A percentile compares a stretch with the other conserved stretches of the same genome.
These are phyloP conservation scores for Drosophila nikananu DNA, from an alignment of 1,140 invertebrate species.

Conservation along the genomic window DNA sequence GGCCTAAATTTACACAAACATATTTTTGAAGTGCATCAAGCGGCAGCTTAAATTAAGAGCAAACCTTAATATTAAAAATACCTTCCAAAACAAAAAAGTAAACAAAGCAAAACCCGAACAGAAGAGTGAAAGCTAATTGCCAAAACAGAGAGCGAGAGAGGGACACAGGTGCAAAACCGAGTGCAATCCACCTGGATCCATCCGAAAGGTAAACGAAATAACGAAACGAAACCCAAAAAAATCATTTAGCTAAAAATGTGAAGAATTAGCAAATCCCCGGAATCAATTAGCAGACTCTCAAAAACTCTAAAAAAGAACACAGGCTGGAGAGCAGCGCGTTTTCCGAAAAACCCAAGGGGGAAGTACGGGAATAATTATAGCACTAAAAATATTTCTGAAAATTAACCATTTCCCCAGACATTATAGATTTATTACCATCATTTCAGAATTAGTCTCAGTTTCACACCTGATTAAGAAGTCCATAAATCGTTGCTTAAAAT, in stretches of 20 bases:
- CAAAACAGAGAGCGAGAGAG: slow-evolving; percentile 20
- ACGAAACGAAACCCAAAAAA: slow-evolving; percentile 5
- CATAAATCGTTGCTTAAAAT: background rate
- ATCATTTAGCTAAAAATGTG: slow-evolving; percentile 6
- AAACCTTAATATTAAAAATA: slow-evolving; percentile 1
- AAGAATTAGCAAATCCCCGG: slow-evolving; percentile 7
- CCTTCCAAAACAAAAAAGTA: background rate
- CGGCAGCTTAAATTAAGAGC: slow-evolving; percentile 2
- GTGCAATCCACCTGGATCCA: slow-evolving; percentile 1
- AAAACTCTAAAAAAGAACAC: slow-evolving; percentile 1
- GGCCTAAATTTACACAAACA: slow-evolving; percentile 12
- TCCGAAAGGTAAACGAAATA: slow-evolving; percentile 21
- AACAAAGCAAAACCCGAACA: slow-evolving; percentile 16
- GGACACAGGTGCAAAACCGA: slow-evolving; percentile 20
- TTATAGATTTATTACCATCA: background rate
- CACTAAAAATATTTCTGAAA: background rate
- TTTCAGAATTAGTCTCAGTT: background rate
- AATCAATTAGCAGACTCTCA: slow-evolving; percentile 8
- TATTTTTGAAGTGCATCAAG: slow-evolving; percentile 16
- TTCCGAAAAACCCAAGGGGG: background rate
- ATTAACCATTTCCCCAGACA: background rate
- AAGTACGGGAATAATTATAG: background rate
- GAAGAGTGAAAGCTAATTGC: slow-evolving; percentile 14
- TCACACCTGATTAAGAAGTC: background rate
- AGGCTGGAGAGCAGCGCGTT: background rate